Base-by-base conservation (phyloP, 2,888 invertebrate genomes). In the Lydus trimaculatus region DNA sequence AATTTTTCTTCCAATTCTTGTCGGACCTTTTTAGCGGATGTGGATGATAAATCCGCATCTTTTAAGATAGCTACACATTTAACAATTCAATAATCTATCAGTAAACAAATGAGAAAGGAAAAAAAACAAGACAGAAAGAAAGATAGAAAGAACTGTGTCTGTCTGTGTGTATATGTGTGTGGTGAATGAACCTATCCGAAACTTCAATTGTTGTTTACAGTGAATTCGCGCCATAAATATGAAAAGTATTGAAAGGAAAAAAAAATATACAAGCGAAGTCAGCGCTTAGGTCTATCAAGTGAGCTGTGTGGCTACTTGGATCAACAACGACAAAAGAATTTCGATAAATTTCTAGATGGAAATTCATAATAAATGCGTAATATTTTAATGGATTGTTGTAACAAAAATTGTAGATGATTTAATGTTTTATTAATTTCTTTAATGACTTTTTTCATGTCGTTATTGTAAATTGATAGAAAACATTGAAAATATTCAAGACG, bases 21-120 rank as follows among this genome's bases (percentile, higher is more conserved):
- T 59, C 97, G 90, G 17, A 98, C 95, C 84, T 95, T 95, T 83
- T 97, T 97, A 8, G 95, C 92, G 4, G 97, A 94, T 74, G 94
- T 92, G 64, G 91, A 90, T 9, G 92, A 90, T 25, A 97, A 88
- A 83, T 97, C 94, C 9, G 96, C 95, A 84, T 92, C 92, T 86
- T 95, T 92, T 31, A 98, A 88, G 81, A 97, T 95, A 66, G 91
- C 96, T 96, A 85, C 5, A 86, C 2, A 25, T 31, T 58, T 17
- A 66, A 61, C 33, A 48, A 48, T 17, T n/a, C n/a, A 33, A 23
- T 23, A 31, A 48, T 48, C 13, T 17, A 20, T 8, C 2, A 48
- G 8, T 48, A 20, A 48, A 48, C 9, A 48, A 8, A 20, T 23
- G 5, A 4, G 4, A 20, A 20, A 20, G 20, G 20, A 2, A 20